Conservation (phyloP, 2,797 vertebrate genomes). For the Sebastes diploproa region DNA sequence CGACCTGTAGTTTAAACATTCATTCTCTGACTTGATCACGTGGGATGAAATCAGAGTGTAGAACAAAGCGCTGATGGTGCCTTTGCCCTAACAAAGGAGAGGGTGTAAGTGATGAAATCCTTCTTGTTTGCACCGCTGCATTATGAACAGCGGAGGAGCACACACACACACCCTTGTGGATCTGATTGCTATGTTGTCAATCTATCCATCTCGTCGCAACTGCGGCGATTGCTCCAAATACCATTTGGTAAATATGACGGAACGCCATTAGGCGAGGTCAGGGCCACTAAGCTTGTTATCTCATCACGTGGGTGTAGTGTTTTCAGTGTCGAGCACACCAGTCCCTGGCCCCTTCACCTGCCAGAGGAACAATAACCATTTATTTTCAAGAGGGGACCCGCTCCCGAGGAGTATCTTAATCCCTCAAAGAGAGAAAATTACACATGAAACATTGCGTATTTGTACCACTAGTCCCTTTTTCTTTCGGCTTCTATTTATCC, state of each 20-base stretch:
- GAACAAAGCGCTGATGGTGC: conserved; percentile 47
- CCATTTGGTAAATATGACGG: conserved; percentile 82
- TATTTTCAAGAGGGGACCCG: conserved; percentile 56
- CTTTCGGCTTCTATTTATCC: conserved; percentile 51
- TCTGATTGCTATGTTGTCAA: conserved; percentile 72
- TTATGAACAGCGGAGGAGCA: conserved; percentile 19
- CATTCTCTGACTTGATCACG: conserved; percentile 38
- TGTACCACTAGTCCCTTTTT: not conserved
- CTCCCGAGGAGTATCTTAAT: conserved; percentile 54
- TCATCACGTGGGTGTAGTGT: conserved; percentile 56
- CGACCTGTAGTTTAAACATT: conserved; percentile 65
- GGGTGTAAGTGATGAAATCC: conserved; percentile 61
- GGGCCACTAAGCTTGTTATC: conserved; percentile 74
- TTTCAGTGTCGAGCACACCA: conserved; percentile 54
- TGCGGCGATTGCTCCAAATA: conserved; percentile 58
- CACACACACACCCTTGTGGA: conserved; percentile 37
- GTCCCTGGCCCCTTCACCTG: conserved; percentile 73
- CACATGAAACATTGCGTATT: not conserved
- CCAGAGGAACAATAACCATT: conserved; percentile 61
- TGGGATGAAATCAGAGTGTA: conserved; percentile 45
- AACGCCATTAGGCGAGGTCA: conserved; percentile 79
- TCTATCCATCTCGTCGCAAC: conserved; percentile 66
- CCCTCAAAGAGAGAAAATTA: conserved; percentile 9
- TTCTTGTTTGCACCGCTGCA: conserved; percentile 47
- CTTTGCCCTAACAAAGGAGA: conserved; percentile 47